These are phyloP conservation scores for Arvicanthis niloticus DNA, from an alignment of 2,113 vertebrate species.

Conservation along the genomic window DNA sequence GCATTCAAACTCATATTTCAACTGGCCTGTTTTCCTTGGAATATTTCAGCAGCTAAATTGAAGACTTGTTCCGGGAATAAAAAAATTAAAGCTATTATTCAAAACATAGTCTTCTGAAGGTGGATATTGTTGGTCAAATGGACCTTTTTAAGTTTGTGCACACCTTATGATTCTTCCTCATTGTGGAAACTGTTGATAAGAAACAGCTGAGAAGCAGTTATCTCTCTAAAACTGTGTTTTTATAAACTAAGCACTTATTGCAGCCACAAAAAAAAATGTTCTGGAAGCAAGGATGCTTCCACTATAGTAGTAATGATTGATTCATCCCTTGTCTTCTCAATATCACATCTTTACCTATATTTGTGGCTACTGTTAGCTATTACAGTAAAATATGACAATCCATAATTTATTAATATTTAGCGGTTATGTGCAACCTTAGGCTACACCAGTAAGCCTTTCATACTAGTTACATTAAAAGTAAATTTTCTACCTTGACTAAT, in stretches of 20 bases:
- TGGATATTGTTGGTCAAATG: neutral
- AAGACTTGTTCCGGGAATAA: constrained; percentile 28
- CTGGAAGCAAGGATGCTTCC: neutral
- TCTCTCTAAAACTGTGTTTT: neutral
- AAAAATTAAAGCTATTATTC: constrained; percentile 47
- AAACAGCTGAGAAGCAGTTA: constrained; percentile 5
- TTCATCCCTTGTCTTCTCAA: neutral
- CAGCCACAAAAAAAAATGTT: neutral
- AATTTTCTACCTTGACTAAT: neutral
- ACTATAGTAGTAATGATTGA: neutral
- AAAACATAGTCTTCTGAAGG: constrained; percentile 15
- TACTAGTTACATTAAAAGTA: neutral
- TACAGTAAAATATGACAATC: neutral
- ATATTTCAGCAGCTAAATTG: neutral
- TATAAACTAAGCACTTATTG: neutral
- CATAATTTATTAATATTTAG: constrained; percentile 14
- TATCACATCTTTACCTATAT: neutral
- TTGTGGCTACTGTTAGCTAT: neutral
- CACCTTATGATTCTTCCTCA: neutral
- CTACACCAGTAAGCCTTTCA: neutral
- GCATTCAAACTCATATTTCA: neutral
- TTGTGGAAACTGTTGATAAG: neutral
- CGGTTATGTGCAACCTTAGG: neutral
- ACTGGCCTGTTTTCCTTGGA: neutral
- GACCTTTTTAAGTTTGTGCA: constrained; percentile 9